These are phyloP conservation scores for Ophioderma brevispina DNA, from an alignment of 35 echinoderm and acorn worm genomes.

Conservation along the genomic window DNA sequence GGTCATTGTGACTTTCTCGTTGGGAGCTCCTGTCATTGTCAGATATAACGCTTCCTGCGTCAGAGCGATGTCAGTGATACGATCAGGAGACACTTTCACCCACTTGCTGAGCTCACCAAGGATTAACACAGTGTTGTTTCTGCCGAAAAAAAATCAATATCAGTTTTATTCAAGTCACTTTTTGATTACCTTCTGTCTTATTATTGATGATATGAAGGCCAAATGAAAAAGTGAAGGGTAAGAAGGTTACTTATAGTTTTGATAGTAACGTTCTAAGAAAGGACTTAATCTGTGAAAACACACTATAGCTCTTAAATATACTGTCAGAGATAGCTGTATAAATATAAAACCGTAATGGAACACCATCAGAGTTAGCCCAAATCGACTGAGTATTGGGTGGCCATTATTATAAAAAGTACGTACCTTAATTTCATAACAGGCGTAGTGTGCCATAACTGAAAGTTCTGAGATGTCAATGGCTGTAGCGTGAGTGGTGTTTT, in stretches of 20 bases:
- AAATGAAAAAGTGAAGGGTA: too few relatives aligned
- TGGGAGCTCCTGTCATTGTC: neutral
- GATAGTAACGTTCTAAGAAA: too few relatives aligned
- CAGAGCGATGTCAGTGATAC: neutral
- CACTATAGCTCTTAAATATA: too few relatives aligned
- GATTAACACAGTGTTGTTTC: neutral
- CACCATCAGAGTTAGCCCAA: too few relatives aligned
- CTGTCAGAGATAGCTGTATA: too few relatives aligned
- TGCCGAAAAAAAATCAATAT: neutral
- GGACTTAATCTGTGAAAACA: too few relatives aligned
- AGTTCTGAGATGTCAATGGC: neutral
- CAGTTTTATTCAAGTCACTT: too few relatives aligned
- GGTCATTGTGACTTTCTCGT: neutral
- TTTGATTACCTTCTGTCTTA: too few relatives aligned
- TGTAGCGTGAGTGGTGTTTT: neutral
- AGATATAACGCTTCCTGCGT: neutral
- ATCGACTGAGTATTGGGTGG: neutral
- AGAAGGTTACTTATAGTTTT: too few relatives aligned
- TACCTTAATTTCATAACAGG: neutral
- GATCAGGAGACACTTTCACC: neutral
- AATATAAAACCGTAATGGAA: too few relatives aligned
- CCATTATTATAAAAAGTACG: neutral
- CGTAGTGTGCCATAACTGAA: neutral
- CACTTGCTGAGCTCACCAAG: neutral
- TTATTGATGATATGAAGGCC: too few relatives aligned